Conservation (phyloP, 2,113 vertebrate genomes). For the Geococcyx californianus region DNA sequence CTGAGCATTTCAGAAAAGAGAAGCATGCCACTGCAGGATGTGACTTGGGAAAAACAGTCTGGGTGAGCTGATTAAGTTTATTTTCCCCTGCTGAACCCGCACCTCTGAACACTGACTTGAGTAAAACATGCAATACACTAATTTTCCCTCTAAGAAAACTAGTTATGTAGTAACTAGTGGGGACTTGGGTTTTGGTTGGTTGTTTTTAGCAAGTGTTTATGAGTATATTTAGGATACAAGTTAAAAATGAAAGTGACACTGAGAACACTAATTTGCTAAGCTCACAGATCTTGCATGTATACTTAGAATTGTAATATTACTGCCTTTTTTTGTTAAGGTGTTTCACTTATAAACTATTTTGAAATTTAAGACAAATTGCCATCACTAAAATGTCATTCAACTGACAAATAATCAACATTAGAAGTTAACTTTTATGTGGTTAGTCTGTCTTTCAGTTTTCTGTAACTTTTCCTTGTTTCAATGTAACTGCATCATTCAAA, state of each 20-base stretch:
- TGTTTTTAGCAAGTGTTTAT: background rate
- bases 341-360: background rate
- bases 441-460: background rate
- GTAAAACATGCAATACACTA: background rate
- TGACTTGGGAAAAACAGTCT: background rate
- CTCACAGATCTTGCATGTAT: background rate
- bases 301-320: background rate
- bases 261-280: background rate
- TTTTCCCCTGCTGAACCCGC: background rate
- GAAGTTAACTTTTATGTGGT: background rate
- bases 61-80: background rate
- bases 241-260: background rate
- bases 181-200: background rate
- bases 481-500: background rate
- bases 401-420: background rate
- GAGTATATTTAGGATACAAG: background rate
- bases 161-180: background rate
- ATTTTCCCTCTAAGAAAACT: background rate
- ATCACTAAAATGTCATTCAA: background rate
- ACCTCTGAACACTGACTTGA: background rate
- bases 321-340: background rate
- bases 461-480: background rate
- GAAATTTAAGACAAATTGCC: background rate
- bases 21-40: background rate
- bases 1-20: background rate